Evolutionary conservation across 2,797 vertebrate genomes (phyloP), one percentile per base, ranked within the genome.

Genomic region (Sebastiscus tertius): DNA sequence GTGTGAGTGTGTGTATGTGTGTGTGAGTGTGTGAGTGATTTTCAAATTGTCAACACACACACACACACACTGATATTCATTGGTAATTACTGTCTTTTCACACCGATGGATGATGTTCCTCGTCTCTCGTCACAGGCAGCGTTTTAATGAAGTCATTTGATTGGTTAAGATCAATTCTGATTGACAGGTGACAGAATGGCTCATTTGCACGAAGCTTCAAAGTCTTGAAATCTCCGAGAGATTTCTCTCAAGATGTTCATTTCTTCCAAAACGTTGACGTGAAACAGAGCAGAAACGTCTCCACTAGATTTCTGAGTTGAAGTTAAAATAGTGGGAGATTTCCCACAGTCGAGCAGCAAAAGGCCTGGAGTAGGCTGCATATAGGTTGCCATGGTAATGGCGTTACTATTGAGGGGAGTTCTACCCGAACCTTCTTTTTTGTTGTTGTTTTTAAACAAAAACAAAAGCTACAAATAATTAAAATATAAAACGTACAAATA

Each of bases 21-120:
- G 55, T 56, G 55, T 26, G 55, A 14, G 55, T 52, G 49, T 42
- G 6, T 31, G 33, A 2, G 33, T 49, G 42, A 49, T 49, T 49
- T 49, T 49, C 42, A 49, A 49, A 49, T 49, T 26, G 24, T 27
- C 27, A 29, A 27, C 46, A 49, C 46, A 49, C 46, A 52, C 49
- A 52, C 49, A 52, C 49, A 52, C 73, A 75, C 31, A 62, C n/a
- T 66, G 0, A 80, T 26, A 77, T 63, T 79, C 81, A 83, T 73
- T 85, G 72, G 79, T 89, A 84, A 88, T 90, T 82, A 82, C 81
- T 34, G 73, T 86, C 86, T 87, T 72, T 82, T 82, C 75, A 76
- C 69, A 61, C 24, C 11, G 65, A 63, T 74, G 70, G 79, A 79
- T 79, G 80, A 73, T 59, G 72, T 70, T 88, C 56, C 61, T 72